Evolutionary conservation across 2,888 invertebrate genomes (phyloP), one percentile per base, ranked within the genome.

Genomic region (Melanchra persicariae): DNA sequence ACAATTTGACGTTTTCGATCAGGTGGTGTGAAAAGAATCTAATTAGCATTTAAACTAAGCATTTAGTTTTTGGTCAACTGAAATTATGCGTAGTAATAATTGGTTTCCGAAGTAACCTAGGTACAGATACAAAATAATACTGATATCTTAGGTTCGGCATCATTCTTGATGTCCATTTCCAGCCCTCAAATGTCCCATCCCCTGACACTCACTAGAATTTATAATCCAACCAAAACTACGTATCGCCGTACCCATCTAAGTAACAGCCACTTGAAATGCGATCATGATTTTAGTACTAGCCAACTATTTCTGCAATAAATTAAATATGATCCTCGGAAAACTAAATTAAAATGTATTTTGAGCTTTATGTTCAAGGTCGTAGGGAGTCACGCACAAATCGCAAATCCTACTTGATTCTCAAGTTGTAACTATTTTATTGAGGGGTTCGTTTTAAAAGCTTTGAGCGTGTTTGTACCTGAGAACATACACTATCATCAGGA

Each of bases 351-450:
- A 79, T 79, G 84, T 86, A 85, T 79, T 83, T 79, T 84, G 86
- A 85, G 76, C 85, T 61, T 86, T 85, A 83, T 79, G 70, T 64
- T 54, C 76, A 81, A 84, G 83, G 86, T 65, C 66, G 75, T 74
- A 84, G 60, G 70, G 77, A 55, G 65, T 54, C 83, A 85, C 77
- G 77, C 84, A 76, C 83, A 78, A 86, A 87, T 86, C 83, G 88
- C 87, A 89, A 89, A 90, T 88, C 87, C 87, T 88, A 88, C 88
- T 91, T 87, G 89, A 87, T 88, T 90, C 90, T 87, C 87, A 85
- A 89, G 91, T 88, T 90, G 91, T 92, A 91, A 92, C 90, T 92
- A 90, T 91, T 91, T 89, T 82, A 86, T 83, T 82, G 82, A 73
- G 43, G 74, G 83, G 72, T 51, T 10, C 30, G 88, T 85, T 84